Conservation (phyloP, 2,888 invertebrate species). For the Magallana nippona region DNA sequence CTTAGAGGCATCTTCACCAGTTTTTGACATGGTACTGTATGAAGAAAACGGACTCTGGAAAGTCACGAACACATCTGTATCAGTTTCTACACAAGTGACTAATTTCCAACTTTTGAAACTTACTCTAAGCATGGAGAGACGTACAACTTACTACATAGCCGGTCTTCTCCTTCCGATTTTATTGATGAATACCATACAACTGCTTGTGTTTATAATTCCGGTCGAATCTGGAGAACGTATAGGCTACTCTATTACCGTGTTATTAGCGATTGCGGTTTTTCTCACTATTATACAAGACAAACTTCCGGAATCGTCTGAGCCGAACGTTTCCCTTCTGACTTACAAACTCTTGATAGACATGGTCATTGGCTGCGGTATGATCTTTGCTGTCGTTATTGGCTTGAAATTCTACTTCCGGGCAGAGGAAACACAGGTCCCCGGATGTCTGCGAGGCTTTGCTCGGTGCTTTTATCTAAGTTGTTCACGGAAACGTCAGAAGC, state of each 20-base stretch:
- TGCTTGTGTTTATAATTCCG: background rate
- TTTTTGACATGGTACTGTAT: background rate
- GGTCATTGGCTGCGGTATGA: constrained; percentile 11
- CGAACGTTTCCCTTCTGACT: constrained; percentile 8
- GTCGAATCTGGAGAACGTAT: background rate
- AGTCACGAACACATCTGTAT: background rate
- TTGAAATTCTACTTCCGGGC: background rate
- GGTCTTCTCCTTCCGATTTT: constrained; percentile 2
- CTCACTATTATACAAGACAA: constrained; percentile 6
- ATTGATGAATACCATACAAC: constrained; percentile 7
- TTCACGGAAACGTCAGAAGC: background rate
- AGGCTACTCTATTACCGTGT: background rate
- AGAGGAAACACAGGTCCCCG: background rate
- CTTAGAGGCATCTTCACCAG: background rate
- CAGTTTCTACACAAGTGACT: background rate
- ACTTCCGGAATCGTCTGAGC: constrained; percentile 10
- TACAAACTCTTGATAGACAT: constrained; percentile 2
- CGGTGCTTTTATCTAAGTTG: background rate
- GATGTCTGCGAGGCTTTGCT: background rate
- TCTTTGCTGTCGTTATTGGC: background rate
- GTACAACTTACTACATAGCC: constrained; percentile 2
- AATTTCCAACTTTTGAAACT: background rate
- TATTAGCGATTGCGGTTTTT: constrained; percentile 1
- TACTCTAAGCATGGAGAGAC: background rate
- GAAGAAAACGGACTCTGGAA: background rate